These are phyloP conservation scores for Mirza zaza DNA, from an alignment of 2,113 vertebrate species.

Conservation along the genomic window DNA sequence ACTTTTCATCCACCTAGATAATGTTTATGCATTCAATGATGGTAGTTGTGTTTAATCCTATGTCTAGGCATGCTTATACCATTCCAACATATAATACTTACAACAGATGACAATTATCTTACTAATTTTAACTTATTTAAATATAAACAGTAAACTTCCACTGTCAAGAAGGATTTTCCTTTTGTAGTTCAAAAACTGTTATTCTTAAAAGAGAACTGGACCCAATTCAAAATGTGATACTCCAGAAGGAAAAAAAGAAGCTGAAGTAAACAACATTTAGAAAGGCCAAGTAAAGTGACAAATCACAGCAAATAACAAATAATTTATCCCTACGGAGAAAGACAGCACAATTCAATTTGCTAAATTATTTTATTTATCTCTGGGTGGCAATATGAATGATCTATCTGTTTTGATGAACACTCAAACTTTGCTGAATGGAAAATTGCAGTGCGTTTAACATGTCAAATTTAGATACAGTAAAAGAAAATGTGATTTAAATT, in stretches of 20 bases:
- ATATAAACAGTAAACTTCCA: neutral
- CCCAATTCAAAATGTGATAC: conserved; percentile 62
- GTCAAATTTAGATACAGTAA: conserved; percentile 42
- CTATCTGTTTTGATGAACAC: conserved; percentile 69
- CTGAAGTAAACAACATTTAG: conserved; percentile 56
- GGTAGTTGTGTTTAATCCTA: neutral
- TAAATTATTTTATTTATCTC: conserved; percentile 76
- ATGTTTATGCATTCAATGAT: neutral
- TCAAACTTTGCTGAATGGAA: conserved; percentile 69
- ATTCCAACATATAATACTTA: neutral
- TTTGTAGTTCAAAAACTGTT: neutral
- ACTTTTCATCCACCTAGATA: neutral
- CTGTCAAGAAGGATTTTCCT: neutral
- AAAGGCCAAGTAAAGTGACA: conserved; percentile 31
- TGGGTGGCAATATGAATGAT: conserved; percentile 44
- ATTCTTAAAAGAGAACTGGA: neutral
- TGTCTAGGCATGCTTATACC: neutral
- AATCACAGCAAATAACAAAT: conserved; percentile 58
- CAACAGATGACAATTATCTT: neutral
- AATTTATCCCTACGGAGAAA: conserved; percentile 51
- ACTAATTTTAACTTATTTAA: conserved; percentile 22
- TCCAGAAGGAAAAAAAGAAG: conserved; percentile 18
- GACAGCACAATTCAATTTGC: conserved; percentile 50
- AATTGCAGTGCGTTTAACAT: conserved; percentile 54
- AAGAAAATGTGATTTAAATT: conserved; percentile 63